Evolutionary conservation across 2,888 invertebrate species (phyloP).

Genomic region (Oscheius onirici): DNA sequence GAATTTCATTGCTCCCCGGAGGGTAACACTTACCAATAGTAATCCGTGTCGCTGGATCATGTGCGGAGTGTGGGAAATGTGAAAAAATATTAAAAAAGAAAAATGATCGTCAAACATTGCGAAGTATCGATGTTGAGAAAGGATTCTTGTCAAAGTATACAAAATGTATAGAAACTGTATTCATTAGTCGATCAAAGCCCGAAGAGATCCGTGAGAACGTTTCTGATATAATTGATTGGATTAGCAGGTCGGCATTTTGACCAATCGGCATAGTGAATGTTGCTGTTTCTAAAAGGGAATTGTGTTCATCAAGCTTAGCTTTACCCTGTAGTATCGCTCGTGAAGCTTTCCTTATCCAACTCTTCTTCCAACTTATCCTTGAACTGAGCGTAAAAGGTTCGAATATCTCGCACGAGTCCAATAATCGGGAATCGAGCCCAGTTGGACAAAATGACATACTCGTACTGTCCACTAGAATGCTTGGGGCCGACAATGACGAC

Average conservation of each 20-base stretch:
- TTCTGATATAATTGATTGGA: constrained; percentile 51
- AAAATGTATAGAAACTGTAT: too few relatives aligned
- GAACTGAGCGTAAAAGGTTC: constrained; percentile 47
- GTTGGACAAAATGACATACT: constrained; percentile 61
- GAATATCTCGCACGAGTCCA: constrained; percentile 53
- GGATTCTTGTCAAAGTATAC: neutral
- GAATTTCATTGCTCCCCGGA: too few relatives aligned
- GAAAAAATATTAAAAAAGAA: too few relatives aligned
- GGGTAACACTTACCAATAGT: too few relatives aligned
- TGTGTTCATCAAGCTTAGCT: neutral
- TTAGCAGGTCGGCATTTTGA: constrained; percentile 54
- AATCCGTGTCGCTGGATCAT: too few relatives aligned
- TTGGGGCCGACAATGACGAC: constrained; percentile 53
- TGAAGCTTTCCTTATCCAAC: constrained; percentile 54
- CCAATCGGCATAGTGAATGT: constrained; percentile 58
- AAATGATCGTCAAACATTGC: too few relatives aligned
- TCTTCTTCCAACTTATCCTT: constrained; percentile 51
- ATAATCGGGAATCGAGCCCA: constrained; percentile 65
- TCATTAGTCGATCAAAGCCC: constrained; percentile 26
- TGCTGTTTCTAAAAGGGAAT: constrained; percentile 32
- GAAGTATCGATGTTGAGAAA: too few relatives aligned
- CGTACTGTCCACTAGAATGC: constrained; percentile 54
- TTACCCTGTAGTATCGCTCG: constrained; percentile 51
- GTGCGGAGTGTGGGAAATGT: too few relatives aligned
- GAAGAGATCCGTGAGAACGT: constrained; percentile 55